These are phyloP conservation scores for Melanotaenia pygmaea DNA, from an alignment of 2,797 vertebrate species.

Conservation along the genomic window DNA sequence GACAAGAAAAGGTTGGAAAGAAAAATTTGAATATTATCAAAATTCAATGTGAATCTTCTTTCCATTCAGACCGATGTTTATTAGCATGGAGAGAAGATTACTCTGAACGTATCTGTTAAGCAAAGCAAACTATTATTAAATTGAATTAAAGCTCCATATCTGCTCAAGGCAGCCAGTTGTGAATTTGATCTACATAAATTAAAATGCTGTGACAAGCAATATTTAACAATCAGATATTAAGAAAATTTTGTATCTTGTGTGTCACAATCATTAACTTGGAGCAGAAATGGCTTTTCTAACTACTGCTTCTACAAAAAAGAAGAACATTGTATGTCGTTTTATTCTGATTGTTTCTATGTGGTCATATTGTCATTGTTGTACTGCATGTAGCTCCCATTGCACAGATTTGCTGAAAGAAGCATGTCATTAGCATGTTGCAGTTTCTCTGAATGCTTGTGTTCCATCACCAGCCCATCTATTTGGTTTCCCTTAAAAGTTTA, in stretches of 20 bases:
- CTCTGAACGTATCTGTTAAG: not conserved
- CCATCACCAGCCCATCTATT: constrained; percentile 15
- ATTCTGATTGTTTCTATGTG: no score
- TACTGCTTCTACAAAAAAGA: no score
- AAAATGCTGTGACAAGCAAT: not conserved
- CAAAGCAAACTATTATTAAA: not conserved
- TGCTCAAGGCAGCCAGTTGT: not conserved
- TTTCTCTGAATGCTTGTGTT: constrained; percentile 23
- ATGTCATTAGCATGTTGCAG: not conserved
- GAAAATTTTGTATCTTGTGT: not conserved
- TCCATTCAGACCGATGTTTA: not conserved
- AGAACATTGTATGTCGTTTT: no score
- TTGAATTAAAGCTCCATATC: not conserved
- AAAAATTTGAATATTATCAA: not conserved
- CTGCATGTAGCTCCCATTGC: no score
- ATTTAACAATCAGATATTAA: not conserved
- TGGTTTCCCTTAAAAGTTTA: constrained; percentile 34
- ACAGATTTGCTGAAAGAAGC: constrained; percentile 39
- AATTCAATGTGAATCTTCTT: not conserved
- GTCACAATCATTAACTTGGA: not conserved
- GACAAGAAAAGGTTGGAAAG: not conserved
- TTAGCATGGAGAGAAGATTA: not conserved
- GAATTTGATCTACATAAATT: not conserved
- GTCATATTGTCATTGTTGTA: no score
- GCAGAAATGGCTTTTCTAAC: not conserved